A percentile compares a stretch with the other conserved stretches of the same genome.
These are phyloP conservation scores for Tinea pellionella DNA, from an alignment of 2,888 invertebrate genomes.

Conservation along the genomic window DNA sequence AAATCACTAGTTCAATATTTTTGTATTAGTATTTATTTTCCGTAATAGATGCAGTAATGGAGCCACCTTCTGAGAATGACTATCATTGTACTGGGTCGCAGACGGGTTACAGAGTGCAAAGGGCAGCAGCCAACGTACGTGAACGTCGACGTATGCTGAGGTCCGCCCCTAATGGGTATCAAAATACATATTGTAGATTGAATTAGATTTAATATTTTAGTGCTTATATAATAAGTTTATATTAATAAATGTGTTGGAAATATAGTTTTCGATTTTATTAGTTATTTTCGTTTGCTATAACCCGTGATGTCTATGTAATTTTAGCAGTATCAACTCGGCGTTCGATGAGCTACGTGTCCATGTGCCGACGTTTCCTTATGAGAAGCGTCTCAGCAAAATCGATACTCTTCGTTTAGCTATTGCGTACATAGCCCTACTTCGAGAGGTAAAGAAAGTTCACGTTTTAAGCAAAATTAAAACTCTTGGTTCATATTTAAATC, in stretches of 20 bases:
- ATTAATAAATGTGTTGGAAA: too few species aligned
- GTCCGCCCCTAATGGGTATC: constrained; percentile 89
- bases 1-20: too few species aligned
- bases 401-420: constrained; percentile 97
- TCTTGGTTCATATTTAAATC: background rate
- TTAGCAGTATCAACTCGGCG: constrained; percentile 98
- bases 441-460: constrained; percentile 66
- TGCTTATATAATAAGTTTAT: too few species aligned
- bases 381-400: constrained; percentile 97
- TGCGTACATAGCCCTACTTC: constrained; percentile 94
- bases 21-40: background rate
- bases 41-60: constrained; percentile 43
- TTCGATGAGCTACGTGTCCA: constrained; percentile 97
- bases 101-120: constrained; percentile 80
- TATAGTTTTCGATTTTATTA: too few species aligned
- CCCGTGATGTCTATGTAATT: constrained; percentile 30
- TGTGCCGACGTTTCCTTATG: constrained; percentile 99
- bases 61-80: constrained; percentile 64
- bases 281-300: background rate
- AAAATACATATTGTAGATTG: constrained; percentile 27
- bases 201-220: background rate
- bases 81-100: constrained; percentile 77
- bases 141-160: constrained; percentile 99
- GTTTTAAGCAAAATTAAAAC: constrained; percentile 13
- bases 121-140: constrained; percentile 94